Percentiles rank a stretch among this genome's conserved stretches.
Evolutionary conservation across 2,888 invertebrate species (phyloP).

Genomic region (Plebejus melissa): DNA sequence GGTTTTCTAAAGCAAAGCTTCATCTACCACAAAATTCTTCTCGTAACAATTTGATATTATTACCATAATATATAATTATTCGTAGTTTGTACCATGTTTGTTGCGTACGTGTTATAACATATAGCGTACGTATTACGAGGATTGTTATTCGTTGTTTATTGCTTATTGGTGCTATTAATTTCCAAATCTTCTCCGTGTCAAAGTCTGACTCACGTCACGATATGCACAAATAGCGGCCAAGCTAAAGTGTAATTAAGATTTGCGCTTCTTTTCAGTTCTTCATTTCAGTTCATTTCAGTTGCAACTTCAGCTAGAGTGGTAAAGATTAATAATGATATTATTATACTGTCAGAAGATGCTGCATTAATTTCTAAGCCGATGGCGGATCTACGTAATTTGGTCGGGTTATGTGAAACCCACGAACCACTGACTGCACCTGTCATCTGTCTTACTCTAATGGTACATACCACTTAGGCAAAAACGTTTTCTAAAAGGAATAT

Average conservation of each 20-base stretch:
- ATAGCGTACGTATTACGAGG: not conserved
- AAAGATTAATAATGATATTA: not conserved
- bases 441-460: not conserved
- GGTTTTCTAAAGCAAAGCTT: no score
- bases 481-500: not conserved
- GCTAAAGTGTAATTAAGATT: not conserved
- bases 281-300: no score
- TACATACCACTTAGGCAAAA: not conserved
- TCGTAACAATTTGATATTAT: no score
- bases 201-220: not conserved
- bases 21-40: no score
- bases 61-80: no score
- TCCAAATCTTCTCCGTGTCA: not conserved
- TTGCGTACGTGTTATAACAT: not conserved
- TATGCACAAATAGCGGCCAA: not conserved
- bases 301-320: not conserved
- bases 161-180: not conserved
- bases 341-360: not conserved
- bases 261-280: no score
- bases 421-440: no score
- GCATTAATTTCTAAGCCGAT: not conserved
- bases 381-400: not conserved
- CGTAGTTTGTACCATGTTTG: not conserved
- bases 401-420: not conserved
- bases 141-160: not conserved